Conservation (phyloP, 2,113 vertebrate species). For the Pteronura brasiliensis region DNA sequence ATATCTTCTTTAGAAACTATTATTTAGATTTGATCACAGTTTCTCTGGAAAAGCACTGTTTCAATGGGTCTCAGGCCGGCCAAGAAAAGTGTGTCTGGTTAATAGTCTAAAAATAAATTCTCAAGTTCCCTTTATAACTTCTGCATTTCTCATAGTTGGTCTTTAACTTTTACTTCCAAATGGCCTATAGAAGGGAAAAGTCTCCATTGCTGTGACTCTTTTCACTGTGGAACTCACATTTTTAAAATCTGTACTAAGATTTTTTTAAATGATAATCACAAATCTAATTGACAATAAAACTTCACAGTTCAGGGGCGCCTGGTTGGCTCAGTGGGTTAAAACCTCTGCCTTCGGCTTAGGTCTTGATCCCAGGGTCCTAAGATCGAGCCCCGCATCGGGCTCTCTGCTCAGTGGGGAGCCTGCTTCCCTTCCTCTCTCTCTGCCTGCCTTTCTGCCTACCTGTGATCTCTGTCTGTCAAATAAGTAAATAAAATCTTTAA, state of each 20-base stretch:
- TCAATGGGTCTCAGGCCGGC: constrained; percentile 20
- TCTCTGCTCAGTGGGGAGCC: too few relatives aligned
- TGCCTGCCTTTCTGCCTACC: too few relatives aligned
- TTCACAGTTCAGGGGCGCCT: neutral
- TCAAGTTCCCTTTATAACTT: constrained; percentile 74
- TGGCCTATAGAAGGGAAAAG: neutral
- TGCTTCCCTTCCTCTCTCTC: too few relatives aligned
- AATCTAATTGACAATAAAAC: neutral
- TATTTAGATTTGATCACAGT: constrained; percentile 16
- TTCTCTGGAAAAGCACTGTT: constrained; percentile 8
- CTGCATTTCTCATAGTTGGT: constrained; percentile 66
- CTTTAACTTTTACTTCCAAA: constrained; percentile 72
- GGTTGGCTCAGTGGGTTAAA: too few relatives aligned
- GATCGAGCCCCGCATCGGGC: too few relatives aligned
- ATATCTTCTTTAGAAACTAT: constrained; percentile 14
- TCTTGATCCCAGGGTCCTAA: too few relatives aligned
- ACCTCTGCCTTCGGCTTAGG: too few relatives aligned
- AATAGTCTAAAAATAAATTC: constrained; percentile 65
- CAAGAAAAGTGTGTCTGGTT: constrained; percentile 67
- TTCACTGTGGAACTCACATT: neutral
- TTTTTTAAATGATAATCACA: neutral
- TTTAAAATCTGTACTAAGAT: neutral
- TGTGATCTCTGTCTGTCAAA: too few relatives aligned
- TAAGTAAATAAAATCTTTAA: too few relatives aligned
- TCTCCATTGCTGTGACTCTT: constrained; percentile 39